Base-by-base conservation (phyloP, 2,888 invertebrate genomes). In the Himalopsyche kuldschensis region DNA sequence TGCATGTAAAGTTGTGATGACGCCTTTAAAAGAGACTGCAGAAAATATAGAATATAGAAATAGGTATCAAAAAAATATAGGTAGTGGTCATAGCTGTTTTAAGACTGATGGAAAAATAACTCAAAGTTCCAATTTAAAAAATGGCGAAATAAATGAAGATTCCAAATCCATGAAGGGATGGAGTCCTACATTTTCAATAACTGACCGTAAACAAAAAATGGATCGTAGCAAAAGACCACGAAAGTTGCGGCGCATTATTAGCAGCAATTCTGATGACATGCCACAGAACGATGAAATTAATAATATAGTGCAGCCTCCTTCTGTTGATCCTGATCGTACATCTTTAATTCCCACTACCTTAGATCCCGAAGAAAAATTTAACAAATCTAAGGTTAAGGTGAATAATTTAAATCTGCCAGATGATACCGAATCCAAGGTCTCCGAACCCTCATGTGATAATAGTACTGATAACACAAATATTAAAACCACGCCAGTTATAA, bases 1-100 rank as follows among this genome's bases (percentile, higher is more conserved):
- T 84, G 90, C 91, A 47, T 90, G 88, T 2, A 90, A 89, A 30
- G 69, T 27, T 69, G 6, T 69, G 11, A 2, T 69, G 5, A 30
- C 69, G 69, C 69, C 69, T 69, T 69, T 11, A 30, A 69, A 27
- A 69, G 30, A 69, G 69, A 69, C 69, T 69, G 69, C 5, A 6
- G 4, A 27, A 27, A 27, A 69, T 69, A 27, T 11, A 30, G 30
- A 69, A 69, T 10, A 30, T 27, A 55, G 20, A 55, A 20, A 30
- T 24, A 69, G 30, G n/a, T n/a, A n/a, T n/a, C 69, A 63, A 24
- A 27, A 63, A 24, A 48, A 48, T 48, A n/a, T 17, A 5, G n/a
- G 3, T 63, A 63, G 63, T 24, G 63, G 6, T 4, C 2, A 1
- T 24, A 24, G 24, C 27, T 3, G 4, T 69, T 27, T 24, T 11